These are phyloP conservation scores for Muscicapa adusta DNA, from an alignment of 2,113 vertebrate genomes.

Conservation along the genomic window DNA sequence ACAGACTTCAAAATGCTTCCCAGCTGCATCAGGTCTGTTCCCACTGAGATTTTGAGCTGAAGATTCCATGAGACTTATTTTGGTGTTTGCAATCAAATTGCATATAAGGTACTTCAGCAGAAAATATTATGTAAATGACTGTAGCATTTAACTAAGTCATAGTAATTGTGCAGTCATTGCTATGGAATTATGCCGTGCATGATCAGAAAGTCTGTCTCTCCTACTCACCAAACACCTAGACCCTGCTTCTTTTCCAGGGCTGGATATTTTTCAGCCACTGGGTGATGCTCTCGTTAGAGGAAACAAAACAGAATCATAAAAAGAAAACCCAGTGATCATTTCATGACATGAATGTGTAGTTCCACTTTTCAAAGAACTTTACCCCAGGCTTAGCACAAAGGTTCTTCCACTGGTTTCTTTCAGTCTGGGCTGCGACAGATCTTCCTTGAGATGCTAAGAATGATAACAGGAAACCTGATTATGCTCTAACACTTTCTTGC, in stretches of 20 bases:
- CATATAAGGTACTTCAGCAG: neutral
- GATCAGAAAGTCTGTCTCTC: neutral
- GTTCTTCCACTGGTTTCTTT: neutral
- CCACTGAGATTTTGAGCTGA: neutral
- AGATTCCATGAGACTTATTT: neutral
- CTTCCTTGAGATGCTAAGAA: neutral
- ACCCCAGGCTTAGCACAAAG: neutral
- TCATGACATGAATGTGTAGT: neutral
- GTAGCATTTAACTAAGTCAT: neutral
- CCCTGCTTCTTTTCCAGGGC: neutral
- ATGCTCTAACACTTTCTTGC: neutral
- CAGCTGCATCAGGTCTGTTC: neutral
- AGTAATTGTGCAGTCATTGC: neutral
- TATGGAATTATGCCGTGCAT: neutral
- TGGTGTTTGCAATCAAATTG: neutral
- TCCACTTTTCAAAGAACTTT: neutral
- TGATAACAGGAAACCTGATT: neutral
- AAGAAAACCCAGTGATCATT: neutral
- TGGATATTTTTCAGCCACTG: neutral
- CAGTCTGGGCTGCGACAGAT: neutral
- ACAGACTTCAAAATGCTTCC: neutral
- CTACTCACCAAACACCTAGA: neutral
- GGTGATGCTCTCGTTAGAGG: conserved; percentile 56
- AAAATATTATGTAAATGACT: neutral
- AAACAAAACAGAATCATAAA: neutral